Percentiles rank a stretch among this genome's conserved stretches.
These are phyloP conservation scores for Platorchestia sp. DNA, from an alignment of 1,140 invertebrate species.

Conservation along the genomic window DNA sequence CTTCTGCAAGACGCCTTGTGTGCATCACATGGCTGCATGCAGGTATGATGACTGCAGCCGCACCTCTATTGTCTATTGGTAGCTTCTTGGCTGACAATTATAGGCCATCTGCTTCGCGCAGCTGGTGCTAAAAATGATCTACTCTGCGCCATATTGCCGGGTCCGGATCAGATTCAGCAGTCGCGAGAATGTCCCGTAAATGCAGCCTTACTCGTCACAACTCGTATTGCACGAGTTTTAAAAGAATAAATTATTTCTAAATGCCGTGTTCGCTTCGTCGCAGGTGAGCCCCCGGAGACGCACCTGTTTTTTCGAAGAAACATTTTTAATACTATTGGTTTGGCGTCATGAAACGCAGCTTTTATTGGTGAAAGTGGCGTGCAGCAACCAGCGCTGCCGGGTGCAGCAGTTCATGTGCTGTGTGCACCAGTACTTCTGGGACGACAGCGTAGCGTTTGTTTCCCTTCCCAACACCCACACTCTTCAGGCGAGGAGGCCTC, in stretches of 20 bases:
- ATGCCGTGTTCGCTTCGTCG: not conserved
- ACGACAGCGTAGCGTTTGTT: not conserved
- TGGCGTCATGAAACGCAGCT: not conserved
- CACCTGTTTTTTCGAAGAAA: not conserved
- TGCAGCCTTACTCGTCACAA: not conserved
- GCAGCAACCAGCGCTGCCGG: not conserved
- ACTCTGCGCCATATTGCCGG: not conserved
- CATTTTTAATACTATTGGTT: not conserved
- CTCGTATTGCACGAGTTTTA: not conserved
- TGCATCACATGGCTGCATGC: not conserved
- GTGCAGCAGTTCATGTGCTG: not conserved
- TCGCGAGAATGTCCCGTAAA: not conserved
- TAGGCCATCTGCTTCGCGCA: not conserved
- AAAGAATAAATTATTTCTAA: not conserved
- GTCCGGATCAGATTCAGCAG: not conserved
- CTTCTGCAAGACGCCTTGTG: not conserved
- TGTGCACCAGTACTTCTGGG: not conserved
- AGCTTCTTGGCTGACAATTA: not conserved
- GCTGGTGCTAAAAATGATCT: not conserved
- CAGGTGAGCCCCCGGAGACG: not conserved
- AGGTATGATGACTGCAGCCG: not conserved
- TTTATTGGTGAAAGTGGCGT: not conserved
- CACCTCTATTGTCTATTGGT: not conserved
- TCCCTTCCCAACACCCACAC: not conserved
- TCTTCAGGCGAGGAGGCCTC: too few species aligned